Conservation (phyloP, 2,797 vertebrate genomes). For the Smutsia temminckii region DNA sequence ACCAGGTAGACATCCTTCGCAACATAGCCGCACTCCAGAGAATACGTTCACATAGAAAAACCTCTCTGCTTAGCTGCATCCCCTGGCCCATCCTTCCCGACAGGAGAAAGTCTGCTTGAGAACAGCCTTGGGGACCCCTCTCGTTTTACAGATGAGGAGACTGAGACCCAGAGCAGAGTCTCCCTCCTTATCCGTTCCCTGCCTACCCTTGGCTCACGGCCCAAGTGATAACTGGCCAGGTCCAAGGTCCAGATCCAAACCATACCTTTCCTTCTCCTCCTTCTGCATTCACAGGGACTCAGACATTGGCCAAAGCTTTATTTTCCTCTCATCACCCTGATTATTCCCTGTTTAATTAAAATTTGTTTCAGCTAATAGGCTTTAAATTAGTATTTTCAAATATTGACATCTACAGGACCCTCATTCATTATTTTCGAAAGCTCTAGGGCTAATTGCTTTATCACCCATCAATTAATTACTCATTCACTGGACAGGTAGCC, state of each 20-base stretch:
- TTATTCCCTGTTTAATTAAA: slow-evolving; percentile 83
- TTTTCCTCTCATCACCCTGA: slow-evolving; percentile 78
- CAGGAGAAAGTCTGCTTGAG: background rate
- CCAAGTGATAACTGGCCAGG: background rate
- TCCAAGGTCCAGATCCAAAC: background rate
- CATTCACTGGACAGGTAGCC: slow-evolving; percentile 75
- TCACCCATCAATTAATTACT: slow-evolving; percentile 80
- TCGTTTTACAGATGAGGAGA: background rate
- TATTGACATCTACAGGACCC: slow-evolving; percentile 82
- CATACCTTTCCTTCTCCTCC: background rate
- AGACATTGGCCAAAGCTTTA: slow-evolving; percentile 66
- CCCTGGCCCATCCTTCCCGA: background rate
- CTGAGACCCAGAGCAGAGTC: background rate
- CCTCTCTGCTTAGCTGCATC: background rate
- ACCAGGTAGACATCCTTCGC: background rate
- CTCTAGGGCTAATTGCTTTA: slow-evolving; percentile 81
- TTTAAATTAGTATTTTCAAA: slow-evolving; percentile 81
- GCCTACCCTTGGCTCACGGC: background rate
- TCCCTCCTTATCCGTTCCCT: background rate
- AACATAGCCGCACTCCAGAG: background rate
- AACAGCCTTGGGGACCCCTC: background rate
- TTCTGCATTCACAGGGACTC: background rate
- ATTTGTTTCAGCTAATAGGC: slow-evolving; percentile 81
- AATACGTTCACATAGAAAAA: background rate
- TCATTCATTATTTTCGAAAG: slow-evolving; percentile 82